These are phyloP conservation scores for Squalus acanthias DNA, from an alignment of 2,797 vertebrate species.

Conservation along the genomic window DNA sequence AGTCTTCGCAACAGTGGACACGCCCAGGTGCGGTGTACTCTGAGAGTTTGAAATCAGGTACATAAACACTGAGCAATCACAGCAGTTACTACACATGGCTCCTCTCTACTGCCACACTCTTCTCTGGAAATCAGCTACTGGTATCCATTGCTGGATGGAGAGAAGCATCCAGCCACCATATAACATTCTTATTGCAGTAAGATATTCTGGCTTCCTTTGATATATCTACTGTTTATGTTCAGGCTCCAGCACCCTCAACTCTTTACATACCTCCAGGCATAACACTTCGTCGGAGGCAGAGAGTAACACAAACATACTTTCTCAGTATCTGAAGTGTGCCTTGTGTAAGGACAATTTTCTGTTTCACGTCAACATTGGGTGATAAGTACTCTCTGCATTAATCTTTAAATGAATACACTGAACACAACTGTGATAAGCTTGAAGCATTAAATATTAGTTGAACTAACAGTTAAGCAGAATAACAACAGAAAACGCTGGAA, in stretches of 20 bases:
- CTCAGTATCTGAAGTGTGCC: background rate
- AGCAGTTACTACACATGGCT: background rate
- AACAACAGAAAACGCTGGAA: too few species aligned
- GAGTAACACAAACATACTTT: background rate
- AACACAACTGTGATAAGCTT: background rate
- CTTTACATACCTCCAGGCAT: background rate
- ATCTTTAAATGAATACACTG: background rate
- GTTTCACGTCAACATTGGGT: background rate
- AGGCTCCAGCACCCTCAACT: background rate
- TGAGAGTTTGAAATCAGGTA: background rate
- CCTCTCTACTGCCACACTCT: background rate
- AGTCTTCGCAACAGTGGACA: too few species aligned
- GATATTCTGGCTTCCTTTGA: background rate
- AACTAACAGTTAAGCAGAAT: background rate
- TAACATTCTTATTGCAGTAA: background rate
- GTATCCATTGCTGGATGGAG: background rate
- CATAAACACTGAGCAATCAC: background rate
- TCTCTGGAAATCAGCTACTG: background rate
- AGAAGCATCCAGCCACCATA: background rate
- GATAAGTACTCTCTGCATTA: background rate
- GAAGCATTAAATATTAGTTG: background rate
- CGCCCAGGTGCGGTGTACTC: background rate
- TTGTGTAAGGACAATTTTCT: background rate
- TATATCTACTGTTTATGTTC: background rate
- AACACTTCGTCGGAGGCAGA: background rate